Conservation (phyloP, 2,113 vertebrate species). For the Hemiscyllium ocellatum region DNA sequence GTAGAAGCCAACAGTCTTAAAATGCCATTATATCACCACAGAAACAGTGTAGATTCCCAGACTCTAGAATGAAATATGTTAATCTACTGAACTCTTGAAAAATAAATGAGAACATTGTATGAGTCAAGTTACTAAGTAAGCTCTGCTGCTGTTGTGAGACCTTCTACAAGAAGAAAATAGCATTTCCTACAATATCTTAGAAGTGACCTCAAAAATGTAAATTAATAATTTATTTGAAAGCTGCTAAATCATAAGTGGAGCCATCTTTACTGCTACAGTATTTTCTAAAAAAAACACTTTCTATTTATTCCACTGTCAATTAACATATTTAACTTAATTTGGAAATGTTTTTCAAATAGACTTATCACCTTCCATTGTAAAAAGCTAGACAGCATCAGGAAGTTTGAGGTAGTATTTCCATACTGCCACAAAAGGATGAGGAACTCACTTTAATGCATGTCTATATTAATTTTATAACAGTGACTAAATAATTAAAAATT, state of each 20-base stretch:
- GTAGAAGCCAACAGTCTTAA: neutral
- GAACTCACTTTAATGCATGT: no score
- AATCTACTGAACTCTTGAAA: slow-evolving; percentile 24
- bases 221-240: slow-evolving; percentile 16
- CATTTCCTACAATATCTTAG: neutral
- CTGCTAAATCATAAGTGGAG: neutral
- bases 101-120: slow-evolving; percentile 6
- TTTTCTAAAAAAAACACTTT: neutral
- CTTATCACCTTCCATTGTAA: neutral
- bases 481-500: no score
- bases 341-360: neutral
- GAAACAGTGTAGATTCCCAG: neutral
- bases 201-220: neutral
- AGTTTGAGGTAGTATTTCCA: no score
- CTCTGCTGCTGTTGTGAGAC: neutral
- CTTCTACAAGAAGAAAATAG: neutral
- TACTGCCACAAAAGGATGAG: no score
- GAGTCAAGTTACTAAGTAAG: neutral
- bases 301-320: neutral
- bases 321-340: neutral
- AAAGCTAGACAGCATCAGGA: no score
- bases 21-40: neutral
- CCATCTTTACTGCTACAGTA: neutral
- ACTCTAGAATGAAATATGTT: slow-evolving; percentile 12
- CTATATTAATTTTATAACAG: no score